These are phyloP conservation scores for Cylas formicarius DNA, from an alignment of 1,140 invertebrate genomes.

Conservation along the genomic window DNA sequence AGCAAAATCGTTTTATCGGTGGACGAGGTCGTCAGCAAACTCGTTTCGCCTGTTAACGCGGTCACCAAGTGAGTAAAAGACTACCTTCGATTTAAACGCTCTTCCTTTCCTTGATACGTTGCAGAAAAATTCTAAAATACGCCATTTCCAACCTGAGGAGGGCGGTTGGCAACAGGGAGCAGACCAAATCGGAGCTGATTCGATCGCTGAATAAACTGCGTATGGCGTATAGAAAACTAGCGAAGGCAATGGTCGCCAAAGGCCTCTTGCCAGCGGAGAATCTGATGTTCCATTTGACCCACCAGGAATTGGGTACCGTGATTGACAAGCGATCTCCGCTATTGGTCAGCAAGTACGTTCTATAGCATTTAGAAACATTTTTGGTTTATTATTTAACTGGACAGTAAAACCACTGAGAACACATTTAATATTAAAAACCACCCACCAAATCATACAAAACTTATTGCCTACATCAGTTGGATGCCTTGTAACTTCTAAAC, in stretches of 20 bases:
- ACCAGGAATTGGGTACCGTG: conserved; percentile 56
- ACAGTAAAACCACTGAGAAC: too few species aligned
- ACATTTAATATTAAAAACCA: too few species aligned
- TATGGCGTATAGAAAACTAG: conserved; percentile 52
- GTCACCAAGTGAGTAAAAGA: conserved; percentile 41
- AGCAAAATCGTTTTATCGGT: conserved; percentile 28
- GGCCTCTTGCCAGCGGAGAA: conserved; percentile 58
- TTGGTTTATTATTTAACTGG: not conserved
- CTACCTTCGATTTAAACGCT: not conserved
- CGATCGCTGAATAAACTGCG: conserved; percentile 54
- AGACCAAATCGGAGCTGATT: conserved; percentile 58
- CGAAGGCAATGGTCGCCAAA: conserved; percentile 49
- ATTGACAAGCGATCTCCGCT: conserved; percentile 48
- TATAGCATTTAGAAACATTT: not conserved
- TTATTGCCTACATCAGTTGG: too few species aligned
- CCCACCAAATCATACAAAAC: too few species aligned
- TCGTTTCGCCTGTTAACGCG: conserved; percentile 46
- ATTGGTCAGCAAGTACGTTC: conserved; percentile 57
- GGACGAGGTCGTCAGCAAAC: conserved; percentile 41
- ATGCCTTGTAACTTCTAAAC: too few species aligned
- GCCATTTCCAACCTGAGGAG: conserved; percentile 53
- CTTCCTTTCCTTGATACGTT: conserved; percentile 15
- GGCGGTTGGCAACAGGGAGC: conserved; percentile 57
- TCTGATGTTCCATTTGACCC: conserved; percentile 63
- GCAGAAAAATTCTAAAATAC: conserved; percentile 44